Evolutionary conservation across 2,113 vertebrate genomes (phyloP), one percentile per base, ranked within the genome.

Genomic region (Pomatostomus ruficeps): DNA sequence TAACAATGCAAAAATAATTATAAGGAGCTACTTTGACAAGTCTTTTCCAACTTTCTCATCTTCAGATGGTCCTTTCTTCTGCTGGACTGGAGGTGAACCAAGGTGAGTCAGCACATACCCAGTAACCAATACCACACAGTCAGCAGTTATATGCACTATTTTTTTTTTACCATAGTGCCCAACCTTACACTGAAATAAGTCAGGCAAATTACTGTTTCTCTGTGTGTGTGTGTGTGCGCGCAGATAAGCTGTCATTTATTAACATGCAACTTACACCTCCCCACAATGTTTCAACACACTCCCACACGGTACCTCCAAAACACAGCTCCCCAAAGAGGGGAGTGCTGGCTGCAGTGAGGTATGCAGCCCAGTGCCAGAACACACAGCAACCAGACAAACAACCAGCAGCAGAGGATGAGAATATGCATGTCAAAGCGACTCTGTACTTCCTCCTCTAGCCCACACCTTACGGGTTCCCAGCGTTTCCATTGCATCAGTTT

Each of bases 401-500:
- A 73, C 26, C 33, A 76, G 88, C 43, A 71, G 82, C 65, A 92
- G 72, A 80, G 82, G 79, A 93, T 93, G 83, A 77, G 85, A 90
- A 90, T 62, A 74, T 94, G 79, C 92, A 93, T 76, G 82, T 80
- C 75, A 80, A 90, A 95, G 91, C 1, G 9, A 85, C 79, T 88
- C 79, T 2, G 1, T 77, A 51, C 92, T 97, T 96, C 95, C 94
- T 95, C 29, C 91, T 91, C 45, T 48, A 87, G 54, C 66, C 93
- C 81, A 93, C 88, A 89, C 57, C 67, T 96, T 93, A 73, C 75
- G 74, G 75, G 83, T 92, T 96, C 92, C 92, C 92, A 92, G 90
- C 62, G 14, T 71, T 94, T 90, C 77, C 92, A 62, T 54, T 79
- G 63, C 79, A 62, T 83, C 85, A 83, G 38, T 65, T 88, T 55